A percentile compares a stretch with the other conserved stretches of the same genome.
Conservation (phyloP, 2,797 vertebrate species). For the Meriones psammophilus region DNA sequence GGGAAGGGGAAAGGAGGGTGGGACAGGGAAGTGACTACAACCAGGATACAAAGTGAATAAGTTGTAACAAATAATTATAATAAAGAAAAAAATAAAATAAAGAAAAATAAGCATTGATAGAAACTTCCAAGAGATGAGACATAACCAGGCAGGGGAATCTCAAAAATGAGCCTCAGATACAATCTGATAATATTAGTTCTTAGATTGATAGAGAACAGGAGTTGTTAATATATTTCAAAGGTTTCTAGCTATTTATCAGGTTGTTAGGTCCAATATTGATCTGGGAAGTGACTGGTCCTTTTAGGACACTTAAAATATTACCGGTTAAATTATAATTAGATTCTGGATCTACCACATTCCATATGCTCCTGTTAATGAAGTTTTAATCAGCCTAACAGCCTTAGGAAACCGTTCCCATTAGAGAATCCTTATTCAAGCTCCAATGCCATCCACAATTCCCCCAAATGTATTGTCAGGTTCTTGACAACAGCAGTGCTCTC, state of each 20-base stretch:
- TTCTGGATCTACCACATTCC: neutral
- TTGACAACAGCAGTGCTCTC: neutral
- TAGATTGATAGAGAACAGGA: neutral
- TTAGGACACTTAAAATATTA: neutral
- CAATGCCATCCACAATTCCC: no score
- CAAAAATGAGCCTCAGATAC: neutral
- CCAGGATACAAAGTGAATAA: no score
- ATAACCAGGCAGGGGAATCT: neutral
- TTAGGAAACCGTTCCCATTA: neutral
- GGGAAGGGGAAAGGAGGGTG: no score
- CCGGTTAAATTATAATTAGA: neutral
- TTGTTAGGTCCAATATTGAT: neutral
- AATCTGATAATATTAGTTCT: neutral
- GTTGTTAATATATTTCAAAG: neutral
- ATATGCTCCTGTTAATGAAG: neutral
- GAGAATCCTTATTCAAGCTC: neutral
- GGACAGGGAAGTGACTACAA: no score
- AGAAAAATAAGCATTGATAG: neutral
- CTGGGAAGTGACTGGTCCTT: neutral
- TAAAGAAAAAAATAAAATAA: no score
- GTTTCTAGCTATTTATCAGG: neutral
- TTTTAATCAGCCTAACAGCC: neutral
- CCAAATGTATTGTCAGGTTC: neutral
- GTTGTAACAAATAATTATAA: no score
- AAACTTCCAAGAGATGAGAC: neutral